A percentile compares a stretch with the other conserved stretches of the same genome.
Conservation (phyloP, 2,113 vertebrate genomes). For the Nothocercus nigrocapillus region DNA sequence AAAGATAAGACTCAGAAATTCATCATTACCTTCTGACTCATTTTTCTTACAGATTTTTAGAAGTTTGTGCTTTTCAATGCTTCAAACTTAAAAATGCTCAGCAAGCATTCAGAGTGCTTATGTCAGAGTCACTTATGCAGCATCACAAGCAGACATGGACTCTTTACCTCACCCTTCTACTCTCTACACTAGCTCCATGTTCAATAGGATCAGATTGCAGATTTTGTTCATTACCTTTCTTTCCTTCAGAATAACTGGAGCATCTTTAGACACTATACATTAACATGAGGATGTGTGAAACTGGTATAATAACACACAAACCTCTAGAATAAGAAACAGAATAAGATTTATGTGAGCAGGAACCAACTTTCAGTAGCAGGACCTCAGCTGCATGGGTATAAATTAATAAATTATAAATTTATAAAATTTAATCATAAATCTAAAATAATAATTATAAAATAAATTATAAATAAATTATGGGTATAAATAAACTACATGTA, state of each 20-base stretch:
- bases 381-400: background rate
- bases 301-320: background rate
- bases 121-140: background rate
- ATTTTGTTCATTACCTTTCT: background rate
- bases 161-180: background rate
- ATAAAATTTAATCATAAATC: no score
- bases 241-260: background rate
- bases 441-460: no score
- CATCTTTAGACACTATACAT: background rate
- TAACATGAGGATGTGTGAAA: background rate
- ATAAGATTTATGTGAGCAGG: background rate
- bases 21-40: background rate
- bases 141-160: background rate
- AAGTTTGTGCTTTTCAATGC: background rate
- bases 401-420: no score
- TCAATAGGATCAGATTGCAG: background rate
- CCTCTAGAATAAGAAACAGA: background rate
- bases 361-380: background rate
- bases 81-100: background rate
- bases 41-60: background rate
- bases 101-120: background rate
- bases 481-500: no score
- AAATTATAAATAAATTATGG: no score
- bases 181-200: background rate
- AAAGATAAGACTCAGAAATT: background rate